Evolutionary conservation across 2,113 vertebrate species (phyloP), one percentile per base, ranked within the genome.

Genomic region (Cynoglossus semilaevis): DNA sequence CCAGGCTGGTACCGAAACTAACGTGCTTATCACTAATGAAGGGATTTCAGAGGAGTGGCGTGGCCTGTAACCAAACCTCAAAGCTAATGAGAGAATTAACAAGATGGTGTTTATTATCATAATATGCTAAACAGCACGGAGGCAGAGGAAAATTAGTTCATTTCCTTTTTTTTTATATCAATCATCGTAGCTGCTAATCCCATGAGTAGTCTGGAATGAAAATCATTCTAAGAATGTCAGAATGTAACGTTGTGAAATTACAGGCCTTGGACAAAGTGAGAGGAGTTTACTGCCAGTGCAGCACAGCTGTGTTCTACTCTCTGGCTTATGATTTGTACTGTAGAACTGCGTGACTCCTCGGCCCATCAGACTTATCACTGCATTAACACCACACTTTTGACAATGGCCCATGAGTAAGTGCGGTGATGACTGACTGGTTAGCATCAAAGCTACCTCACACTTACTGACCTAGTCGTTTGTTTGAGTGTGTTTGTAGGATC

Each of bases 191-290:
- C 59, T 41, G 14, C 41, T 60, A 67, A 68, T 74, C 75, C 69
- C 48, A 36, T 43, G 62, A 74, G 63, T 65, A 75, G 74, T 60
- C 72, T 82, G 72, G 81, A 86, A 81, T 76, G 78, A 81, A 60
- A 71, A 84, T 85, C 65, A 79, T 82, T 79, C 67, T 45, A 63
- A 74, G 76, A 83, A 82, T 84, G 79, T 80, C 68, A 80, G 64
- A 59, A 60, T 61, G 47, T 66, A 75, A 55, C 46, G 57, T 73
- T 73, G 76, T 64, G 59, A 85, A 87, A 90, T 84, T 75, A 82
- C 65, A 87, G 78, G 70, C 58, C 55, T 58, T 76, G 58, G 64
- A 77, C 61, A 45, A 38, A 51, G 63, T 70, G 51, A 63, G 44
- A 62, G 70, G 54, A 71, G 59, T 82, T 81, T 74, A 81, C 51